Base-by-base conservation (phyloP, 2,797 vertebrate genomes). In the Hypotaenidia okinawae region DNA sequence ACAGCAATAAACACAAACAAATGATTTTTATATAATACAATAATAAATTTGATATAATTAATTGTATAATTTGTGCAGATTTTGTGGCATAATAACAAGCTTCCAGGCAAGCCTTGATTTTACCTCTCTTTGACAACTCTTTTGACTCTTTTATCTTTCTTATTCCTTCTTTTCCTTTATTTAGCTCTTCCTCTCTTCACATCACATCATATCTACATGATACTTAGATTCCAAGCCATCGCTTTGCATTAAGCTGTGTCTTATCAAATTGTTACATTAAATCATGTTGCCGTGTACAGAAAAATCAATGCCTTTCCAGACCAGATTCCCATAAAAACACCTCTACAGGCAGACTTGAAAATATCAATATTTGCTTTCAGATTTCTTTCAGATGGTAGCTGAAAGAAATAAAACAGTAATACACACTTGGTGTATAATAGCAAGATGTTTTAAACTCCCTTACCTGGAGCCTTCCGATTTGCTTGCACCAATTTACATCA, bases 241-340 rank as follows among this genome's bases (percentile, higher is more conserved):
- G 4, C 19, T 94, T 75, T 84, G 15, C 51, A n/a, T 84, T 93
- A 92, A 73, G 25, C 15, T 54, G 25, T 80, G 32, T 74, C 30
- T 35, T 63, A 59, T 39, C 33, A 83, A 85, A 18, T 80, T 54
- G 14, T 70, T 88, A 41, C 16, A 64, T 79, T 47, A 74, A 93
- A 82, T 63, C 19, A 33, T 23, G 54, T n/a, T 85, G 72, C 45
- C 27, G 35, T 5, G 16, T 84, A 91, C 51, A 92, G 45, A 52
- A 70, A 94, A 85, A 95, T 54, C 19, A 67, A 45, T 82, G 16
- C 7, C 33, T 95, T 95, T 80, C 43, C 47, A 87, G 79, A 84
- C 9, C 49, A 79, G 25, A 62, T 64, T 73, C 16, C 58, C 27
- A 33, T 19, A 86, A 61, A 91, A 90, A 51, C 25, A 61, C 11